These are phyloP conservation scores for Mya arenaria DNA, from an alignment of 1,140 invertebrate species.

Conservation along the genomic window DNA sequence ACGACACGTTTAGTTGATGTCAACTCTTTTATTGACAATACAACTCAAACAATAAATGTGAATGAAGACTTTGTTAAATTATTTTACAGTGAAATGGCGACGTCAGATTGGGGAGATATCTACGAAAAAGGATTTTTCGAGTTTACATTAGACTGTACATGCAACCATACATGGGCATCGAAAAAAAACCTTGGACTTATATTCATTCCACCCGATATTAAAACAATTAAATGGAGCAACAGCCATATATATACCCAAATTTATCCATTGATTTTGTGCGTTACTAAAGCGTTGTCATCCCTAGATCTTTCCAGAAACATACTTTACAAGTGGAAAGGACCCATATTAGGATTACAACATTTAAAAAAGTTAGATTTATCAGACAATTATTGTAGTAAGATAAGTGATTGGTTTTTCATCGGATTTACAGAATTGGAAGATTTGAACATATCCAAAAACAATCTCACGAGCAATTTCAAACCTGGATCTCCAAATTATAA, in stretches of 20 bases:
- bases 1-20: neutral
- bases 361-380: conserved; percentile 23
- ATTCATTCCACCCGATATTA: neutral
- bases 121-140: neutral
- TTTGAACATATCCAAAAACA: conserved; percentile 28
- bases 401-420: neutral
- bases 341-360: neutral
- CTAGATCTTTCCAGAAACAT: conserved; percentile 31
- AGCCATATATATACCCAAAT: conserved; percentile 1
- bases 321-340: neutral
- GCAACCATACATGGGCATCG: neutral
- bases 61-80: no score
- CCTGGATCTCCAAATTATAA: neutral
- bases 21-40: neutral
- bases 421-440: neutral
- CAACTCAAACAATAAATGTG: no score
- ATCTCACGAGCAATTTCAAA: neutral
- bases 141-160: neutral
- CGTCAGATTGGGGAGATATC: neutral
- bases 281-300: neutral
- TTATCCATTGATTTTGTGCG: neutral
- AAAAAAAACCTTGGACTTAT: no score
- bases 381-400: conserved; percentile 26
- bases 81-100: no score
- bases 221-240: conserved; percentile 1